Evolutionary conservation across 2,888 invertebrate genomes (phyloP), one percentile per base, ranked within the genome.

Genomic region (Machimus atricapillus): DNA sequence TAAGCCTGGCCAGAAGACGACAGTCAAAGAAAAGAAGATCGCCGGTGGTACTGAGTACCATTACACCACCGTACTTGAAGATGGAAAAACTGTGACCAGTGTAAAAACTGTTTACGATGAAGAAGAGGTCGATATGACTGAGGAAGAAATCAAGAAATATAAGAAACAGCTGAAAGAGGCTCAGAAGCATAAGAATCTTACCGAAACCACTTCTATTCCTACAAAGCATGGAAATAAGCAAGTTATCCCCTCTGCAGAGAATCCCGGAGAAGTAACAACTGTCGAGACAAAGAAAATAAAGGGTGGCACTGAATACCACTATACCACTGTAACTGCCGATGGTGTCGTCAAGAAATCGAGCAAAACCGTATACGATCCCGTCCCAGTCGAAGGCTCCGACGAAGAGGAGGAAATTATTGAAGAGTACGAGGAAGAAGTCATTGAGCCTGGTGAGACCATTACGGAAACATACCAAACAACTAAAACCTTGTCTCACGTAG

Each of bases 351-450:
- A 92, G 91, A 92, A 92, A 90, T 91, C 92, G 0, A 87, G 87
- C 1, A 92, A 92, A 89, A 93, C 92, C 16, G 91, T 92, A 8
- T 93, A 89, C 87, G 92, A 92, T 90, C 91, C 93, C 0, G 91
- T 92, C 79, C 90, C 91, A 31, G 90, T 89, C 88, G 89, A 89
- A 86, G 90, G 91, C 87, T 90, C 90, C 85, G 89, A 91, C 81
- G 91, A 91, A 52, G 91, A 92, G 87, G 92, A 92, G 89, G 92
- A 92, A 89, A 90, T 91, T 88, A 90, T 92, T 58, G 92, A 92
- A 88, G 93, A 93, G 86, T 91, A 92, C 87, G 92, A 92, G 87
- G 93, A 92, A 89, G 92, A 92, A 88, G 91, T 92, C 78, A 92
- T 93, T 87, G 92, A 92, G 88, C 92, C 92, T 3, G 92, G 92